Evolutionary conservation across 1,140 invertebrate genomes (phyloP).

Genomic region (Leguminivora glycinivorella): DNA sequence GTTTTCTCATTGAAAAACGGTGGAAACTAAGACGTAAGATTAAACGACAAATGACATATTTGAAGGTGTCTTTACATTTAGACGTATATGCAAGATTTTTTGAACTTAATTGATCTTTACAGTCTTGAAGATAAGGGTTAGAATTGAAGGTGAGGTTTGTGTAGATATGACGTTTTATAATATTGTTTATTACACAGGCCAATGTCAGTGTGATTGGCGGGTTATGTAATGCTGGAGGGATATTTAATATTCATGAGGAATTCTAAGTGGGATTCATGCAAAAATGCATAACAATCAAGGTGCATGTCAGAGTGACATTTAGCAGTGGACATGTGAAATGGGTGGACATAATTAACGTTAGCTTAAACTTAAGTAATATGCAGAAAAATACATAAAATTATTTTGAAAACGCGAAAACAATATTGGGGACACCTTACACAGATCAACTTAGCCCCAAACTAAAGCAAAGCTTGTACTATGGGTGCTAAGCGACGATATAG

Average conservation of each 20-base stretch:
- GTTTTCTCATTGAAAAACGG: constrained; percentile 48
- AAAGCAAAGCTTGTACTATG: too few relatives aligned
- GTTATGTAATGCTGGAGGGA: constrained; percentile 2
- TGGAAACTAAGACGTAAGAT: constrained; percentile 48
- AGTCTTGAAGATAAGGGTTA: constrained; percentile 33
- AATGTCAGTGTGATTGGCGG: constrained; percentile 36
- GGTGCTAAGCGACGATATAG: too few relatives aligned
- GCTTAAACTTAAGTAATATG: too few relatives aligned
- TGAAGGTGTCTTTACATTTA: constrained; percentile 1
- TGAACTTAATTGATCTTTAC: constrained; percentile 35
- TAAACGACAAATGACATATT: constrained; percentile 33
- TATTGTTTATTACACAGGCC: constrained; percentile 32
- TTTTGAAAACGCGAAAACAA: too few relatives aligned
- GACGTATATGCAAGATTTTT: neutral
- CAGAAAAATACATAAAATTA: too few relatives aligned
- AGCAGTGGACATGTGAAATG: neutral
- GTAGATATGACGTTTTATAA: neutral
- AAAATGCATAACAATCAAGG: neutral
- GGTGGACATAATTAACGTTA: too few relatives aligned
- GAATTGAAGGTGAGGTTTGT: neutral
- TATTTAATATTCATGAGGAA: constrained; percentile 17
- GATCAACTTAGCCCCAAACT: too few relatives aligned
- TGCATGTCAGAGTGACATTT: neutral
- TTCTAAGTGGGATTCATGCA: neutral
- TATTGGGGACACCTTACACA: too few relatives aligned